These are phyloP conservation scores for Channa argus DNA, from an alignment of 2,113 vertebrate species.

Conservation along the genomic window DNA sequence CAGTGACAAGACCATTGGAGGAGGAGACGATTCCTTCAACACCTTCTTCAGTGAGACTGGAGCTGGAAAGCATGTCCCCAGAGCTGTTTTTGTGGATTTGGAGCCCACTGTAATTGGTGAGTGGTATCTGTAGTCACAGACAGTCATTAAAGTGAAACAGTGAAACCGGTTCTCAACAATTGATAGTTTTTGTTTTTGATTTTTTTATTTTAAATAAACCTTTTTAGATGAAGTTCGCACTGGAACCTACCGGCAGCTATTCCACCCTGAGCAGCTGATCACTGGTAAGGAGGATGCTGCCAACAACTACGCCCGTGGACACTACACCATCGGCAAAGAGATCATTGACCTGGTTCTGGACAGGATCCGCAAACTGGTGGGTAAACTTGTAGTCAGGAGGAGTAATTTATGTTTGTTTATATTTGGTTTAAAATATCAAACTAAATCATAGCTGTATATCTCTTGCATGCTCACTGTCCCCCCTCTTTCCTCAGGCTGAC, in stretches of 20 bases:
- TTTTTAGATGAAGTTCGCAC: slow-evolving; percentile 66
- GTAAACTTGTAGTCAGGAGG: neutral
- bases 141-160: no score
- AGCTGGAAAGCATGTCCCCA: slow-evolving; percentile 84
- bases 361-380: no score
- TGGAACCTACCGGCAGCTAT: slow-evolving; percentile 75
- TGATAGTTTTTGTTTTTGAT: neutral
- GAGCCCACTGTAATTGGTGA: slow-evolving; percentile 70
- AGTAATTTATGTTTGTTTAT: no score
- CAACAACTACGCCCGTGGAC: slow-evolving; percentile 77
- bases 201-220: slow-evolving; percentile 16
- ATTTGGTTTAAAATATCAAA: no score
- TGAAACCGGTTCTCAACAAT: fast-evolving
- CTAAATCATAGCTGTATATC: neutral
- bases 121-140: no score
- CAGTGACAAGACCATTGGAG: slow-evolving; percentile 53
- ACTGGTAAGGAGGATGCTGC: slow-evolving; percentile 78
- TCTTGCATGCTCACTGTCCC: neutral
- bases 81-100: slow-evolving; percentile 81
- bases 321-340: no score
- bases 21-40: slow-evolving; percentile 65
- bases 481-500: slow-evolving; percentile 58
- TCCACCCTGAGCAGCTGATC: slow-evolving; percentile 78
- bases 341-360: no score
- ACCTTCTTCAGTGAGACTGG: slow-evolving; percentile 84